Percentiles rank a stretch among this genome's conserved stretches.
Evolutionary conservation across 2,888 invertebrate species (phyloP).

Genomic region (Stenichneumon culpator): DNA sequence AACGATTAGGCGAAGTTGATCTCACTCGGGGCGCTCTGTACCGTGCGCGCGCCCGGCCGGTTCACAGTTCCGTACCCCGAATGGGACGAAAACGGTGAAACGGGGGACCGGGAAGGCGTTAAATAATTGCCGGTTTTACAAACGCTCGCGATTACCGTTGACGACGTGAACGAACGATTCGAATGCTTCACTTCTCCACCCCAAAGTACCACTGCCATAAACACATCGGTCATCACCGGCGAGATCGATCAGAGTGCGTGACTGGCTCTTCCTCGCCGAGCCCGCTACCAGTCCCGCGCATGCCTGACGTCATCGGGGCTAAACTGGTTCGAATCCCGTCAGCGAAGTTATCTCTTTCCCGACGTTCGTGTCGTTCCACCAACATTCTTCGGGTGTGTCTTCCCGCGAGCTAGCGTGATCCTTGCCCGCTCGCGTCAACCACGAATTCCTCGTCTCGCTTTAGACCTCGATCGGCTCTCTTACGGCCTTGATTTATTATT

Average conservation of each 20-base stretch:
- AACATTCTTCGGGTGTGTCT: conserved; percentile 37
- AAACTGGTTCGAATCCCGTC: conserved; percentile 66
- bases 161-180: conserved; percentile 43
- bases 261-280: conserved; percentile 28
- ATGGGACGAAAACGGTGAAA: background rate
- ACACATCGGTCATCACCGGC: conserved; percentile 7
- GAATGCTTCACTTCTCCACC: conserved; percentile 1
- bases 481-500: background rate
- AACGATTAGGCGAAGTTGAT: conserved; percentile 57
- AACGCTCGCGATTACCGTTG: conserved; percentile 29
- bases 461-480: background rate
- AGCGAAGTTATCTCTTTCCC: conserved; percentile 48
- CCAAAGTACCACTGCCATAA: conserved; percentile 1
- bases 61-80: background rate
- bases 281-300: conserved; percentile 31
- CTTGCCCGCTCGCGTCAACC: conserved; percentile 27
- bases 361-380: conserved; percentile 40
- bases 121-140: conserved; percentile 47
- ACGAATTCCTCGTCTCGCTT: conserved; percentile 25
- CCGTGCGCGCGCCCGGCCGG: conserved; percentile 30
- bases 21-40: conserved; percentile 14
- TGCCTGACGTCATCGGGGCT: conserved; percentile 63
- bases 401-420: conserved; percentile 19
- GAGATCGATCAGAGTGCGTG: conserved; percentile 50
- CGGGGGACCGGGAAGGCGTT: conserved; percentile 36